Base-by-base conservation (phyloP, 2,888 invertebrate genomes). In the Acanthococcus lagerstroemiae region DNA sequence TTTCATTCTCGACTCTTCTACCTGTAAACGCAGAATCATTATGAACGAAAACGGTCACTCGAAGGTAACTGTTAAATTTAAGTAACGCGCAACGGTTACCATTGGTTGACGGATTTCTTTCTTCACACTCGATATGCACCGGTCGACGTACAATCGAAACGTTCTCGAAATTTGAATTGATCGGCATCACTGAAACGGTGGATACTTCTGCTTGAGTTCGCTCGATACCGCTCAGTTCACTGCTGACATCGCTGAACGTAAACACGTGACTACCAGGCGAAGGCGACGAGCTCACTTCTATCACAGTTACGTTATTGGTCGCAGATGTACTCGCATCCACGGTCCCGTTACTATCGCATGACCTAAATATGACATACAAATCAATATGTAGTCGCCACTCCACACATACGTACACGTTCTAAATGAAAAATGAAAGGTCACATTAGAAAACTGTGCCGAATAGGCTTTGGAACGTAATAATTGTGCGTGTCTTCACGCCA, bases 291-390 rank as follows among this genome's bases (percentile, higher is more conserved):
- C 69, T 71, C 21, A 72, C 71, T 69, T 72, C 71, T 65, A 72
- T 72, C 24, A 72, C 71, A 45, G 72, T 72, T 9, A 72, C 70
- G 65, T 72, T 72, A 27, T 70, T 63, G 17, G 67, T 54, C 25
- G 54, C 5, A n/a, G 54, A 52, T 44, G 52, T 24, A 48, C 22
- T 63, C 6, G 27, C 44, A 6, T 63, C 63, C 7, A 30, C 37
- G 21, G 17, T 25, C 9, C 30, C 63, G 30, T 22, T 25, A 19
- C 44, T 22, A 50, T 63, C 63, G 54, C 54, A 22, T 22, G 24
- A 21, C 15, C 52, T 52, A 15, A 52, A 52, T n/a, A n/a, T n/a
- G n/a, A n/a, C n/a, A n/a, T n/a, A n/a, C n/a, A n/a, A n/a, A n/a
- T n/a, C n/a, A n/a, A n/a, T n/a, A n/a, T n/a, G n/a, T n/a, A n/a